A percentile compares a stretch with the other conserved stretches of the same genome.
These are phyloP conservation scores for Madoqua kirkii DNA, from an alignment of 2,113 vertebrate genomes.

Conservation along the genomic window DNA sequence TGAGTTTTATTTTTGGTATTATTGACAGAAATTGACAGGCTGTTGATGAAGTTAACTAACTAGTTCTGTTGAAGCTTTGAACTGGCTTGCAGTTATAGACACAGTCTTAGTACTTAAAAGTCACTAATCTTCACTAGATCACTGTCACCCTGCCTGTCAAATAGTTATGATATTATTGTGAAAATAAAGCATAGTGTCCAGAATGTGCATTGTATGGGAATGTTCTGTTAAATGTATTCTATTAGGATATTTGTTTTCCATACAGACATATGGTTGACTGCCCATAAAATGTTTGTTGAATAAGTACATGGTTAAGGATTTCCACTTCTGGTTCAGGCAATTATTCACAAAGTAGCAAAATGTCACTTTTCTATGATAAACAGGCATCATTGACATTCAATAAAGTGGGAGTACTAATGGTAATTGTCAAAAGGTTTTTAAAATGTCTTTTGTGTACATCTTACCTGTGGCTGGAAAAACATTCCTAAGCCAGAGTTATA, in stretches of 20 bases:
- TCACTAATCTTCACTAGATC: neutral
- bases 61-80: neutral
- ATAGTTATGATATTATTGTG: neutral
- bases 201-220: neutral
- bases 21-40: neutral
- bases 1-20: neutral
- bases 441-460: neutral
- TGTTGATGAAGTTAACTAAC: neutral
- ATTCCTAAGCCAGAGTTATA: neutral
- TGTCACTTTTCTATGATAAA: conserved; percentile 4
- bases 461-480: neutral
- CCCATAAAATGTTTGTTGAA: conserved; percentile 4
- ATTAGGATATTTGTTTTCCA: neutral
- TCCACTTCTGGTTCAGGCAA: neutral
- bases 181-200: neutral
- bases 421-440: conserved; percentile 18
- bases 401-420: conserved; percentile 30
- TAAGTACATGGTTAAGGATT: neutral
- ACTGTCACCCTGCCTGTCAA: neutral
- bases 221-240: neutral
- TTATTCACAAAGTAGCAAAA: conserved; percentile 31
- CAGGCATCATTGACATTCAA: neutral
- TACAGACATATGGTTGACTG: neutral
- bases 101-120: neutral
- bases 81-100: neutral